These are phyloP conservation scores for Ivindomyrus marchei DNA, from an alignment of 2,113 vertebrate species.

Conservation along the genomic window DNA sequence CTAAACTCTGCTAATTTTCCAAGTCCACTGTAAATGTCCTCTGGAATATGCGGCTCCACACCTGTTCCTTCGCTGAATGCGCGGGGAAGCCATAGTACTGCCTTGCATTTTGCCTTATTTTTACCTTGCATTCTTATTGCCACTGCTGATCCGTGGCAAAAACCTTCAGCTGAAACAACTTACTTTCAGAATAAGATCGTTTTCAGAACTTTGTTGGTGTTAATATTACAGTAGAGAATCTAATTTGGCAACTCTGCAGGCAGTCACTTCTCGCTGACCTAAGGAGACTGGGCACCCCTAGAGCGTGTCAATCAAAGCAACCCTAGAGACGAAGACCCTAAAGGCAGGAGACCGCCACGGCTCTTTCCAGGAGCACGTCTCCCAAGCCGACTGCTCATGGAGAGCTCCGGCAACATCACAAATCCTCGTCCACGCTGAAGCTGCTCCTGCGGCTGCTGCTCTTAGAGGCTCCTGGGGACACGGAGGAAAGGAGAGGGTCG, in stretches of 20 bases:
- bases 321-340: neutral
- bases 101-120: neutral
- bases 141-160: neutral
- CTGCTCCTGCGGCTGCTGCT: conserved; percentile 75
- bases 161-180: neutral
- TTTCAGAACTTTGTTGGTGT: neutral
- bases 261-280: neutral
- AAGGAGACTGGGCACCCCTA: neutral
- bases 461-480: conserved; percentile 72
- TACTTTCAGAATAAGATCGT: neutral
- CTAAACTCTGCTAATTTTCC: neutral
- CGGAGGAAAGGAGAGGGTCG: conserved; percentile 72
- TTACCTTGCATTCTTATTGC: neutral
- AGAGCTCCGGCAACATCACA: conserved; percentile 38
- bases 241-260: neutral
- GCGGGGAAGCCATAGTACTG: neutral
- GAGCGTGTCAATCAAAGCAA: neutral
- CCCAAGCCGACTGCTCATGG: neutral
- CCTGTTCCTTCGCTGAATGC: neutral
- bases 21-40: neutral
- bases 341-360: neutral
- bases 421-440: conserved; percentile 82
- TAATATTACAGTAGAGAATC: neutral
- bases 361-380: neutral
- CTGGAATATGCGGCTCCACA: neutral